Base-by-base conservation (phyloP, 2,888 invertebrate species). In the Agrenia bidenticulata region DNA sequence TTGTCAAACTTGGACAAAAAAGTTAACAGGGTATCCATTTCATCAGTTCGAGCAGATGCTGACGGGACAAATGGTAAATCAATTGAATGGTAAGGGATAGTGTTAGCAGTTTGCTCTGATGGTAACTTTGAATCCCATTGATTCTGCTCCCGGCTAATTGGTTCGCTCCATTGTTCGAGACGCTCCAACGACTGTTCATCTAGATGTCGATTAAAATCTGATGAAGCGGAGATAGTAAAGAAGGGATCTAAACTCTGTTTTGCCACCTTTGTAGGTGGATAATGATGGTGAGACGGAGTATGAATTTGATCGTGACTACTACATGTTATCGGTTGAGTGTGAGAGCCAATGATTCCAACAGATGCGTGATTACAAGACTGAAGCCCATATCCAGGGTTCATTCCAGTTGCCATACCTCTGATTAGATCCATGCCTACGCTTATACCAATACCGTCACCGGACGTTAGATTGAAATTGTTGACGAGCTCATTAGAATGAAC, bases 1-100 rank as follows among this genome's bases (percentile, higher is more conserved):
- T 73, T 72, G 62, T 75, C 76, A 64, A 76, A 76, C 45, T 75
- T 75, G 5, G 75, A 74, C 17, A 76, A 62, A 63, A 76, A 76
- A 1, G 73, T 74, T 5, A 71, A 61, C 39, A 76, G 51, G 1
- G 75, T 72, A 26, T 73, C 73, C 63, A 73, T 67, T 51, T 76
- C 76, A 58, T 71, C 70, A 64, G 63, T 45, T 45, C 15, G n/a
- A 45, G 45, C 5, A 4, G 19, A 19, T 45, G 19, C 15, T 17
- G 45, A n/a, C 5, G 5, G 45, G 5, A 15, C 19, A 45, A 11
- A 17, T 15, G 15, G 45, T 9, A 45, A 15, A 5, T 45, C 45
- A 45, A 17, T 11, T 17, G 45, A 45, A 45, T 32, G 32, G 32
- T 32, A 45, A 45, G 45, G 45, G 45, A 17, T 45, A 11, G 45